Conservation (phyloP, 2,113 vertebrate species). For the Oryzias celebensis region DNA sequence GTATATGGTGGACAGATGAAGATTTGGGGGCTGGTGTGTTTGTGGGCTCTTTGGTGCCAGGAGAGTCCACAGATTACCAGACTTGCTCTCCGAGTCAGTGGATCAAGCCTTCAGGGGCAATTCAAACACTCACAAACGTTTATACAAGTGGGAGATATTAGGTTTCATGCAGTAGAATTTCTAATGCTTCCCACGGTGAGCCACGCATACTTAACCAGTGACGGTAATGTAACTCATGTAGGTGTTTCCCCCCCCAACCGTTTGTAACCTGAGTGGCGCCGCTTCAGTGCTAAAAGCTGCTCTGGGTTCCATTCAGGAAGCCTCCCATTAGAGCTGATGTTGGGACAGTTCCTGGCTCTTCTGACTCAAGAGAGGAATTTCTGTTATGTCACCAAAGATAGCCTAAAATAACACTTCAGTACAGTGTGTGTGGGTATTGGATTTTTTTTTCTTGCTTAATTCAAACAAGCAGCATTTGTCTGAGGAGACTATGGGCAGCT, state of each 20-base stretch:
- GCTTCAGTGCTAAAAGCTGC: conserved; percentile 64
- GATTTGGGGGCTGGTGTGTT: too few species aligned
- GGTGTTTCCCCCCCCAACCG: conserved; percentile 59
- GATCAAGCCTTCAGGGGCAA: background rate
- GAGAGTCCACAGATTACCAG: too few species aligned
- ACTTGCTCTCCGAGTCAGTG: too few species aligned
- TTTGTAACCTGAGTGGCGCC: conserved; percentile 63
- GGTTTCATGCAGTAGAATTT: conserved; percentile 6
- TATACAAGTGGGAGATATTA: conserved; percentile 5
- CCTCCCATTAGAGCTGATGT: conserved; percentile 74
- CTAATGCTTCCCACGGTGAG: conserved; percentile 30
- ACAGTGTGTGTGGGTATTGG: background rate
- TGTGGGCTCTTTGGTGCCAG: too few species aligned
- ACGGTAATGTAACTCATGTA: conserved; percentile 44
- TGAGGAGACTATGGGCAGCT: conserved; percentile 59
- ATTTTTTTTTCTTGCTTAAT: conserved; percentile 34
- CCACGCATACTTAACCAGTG: conserved; percentile 12
- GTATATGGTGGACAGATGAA: too few species aligned
- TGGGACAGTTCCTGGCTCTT: conserved; percentile 59
- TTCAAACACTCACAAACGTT: conserved; percentile 1
- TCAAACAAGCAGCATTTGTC: conserved; percentile 70
- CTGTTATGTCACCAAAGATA: conserved; percentile 2
- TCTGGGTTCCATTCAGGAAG: conserved; percentile 72
- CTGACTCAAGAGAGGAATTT: conserved; percentile 1
- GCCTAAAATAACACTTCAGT: conserved; percentile 22